Evolutionary conservation across 2,888 invertebrate species (phyloP).

Genomic region (Philaethria dido): DNA sequence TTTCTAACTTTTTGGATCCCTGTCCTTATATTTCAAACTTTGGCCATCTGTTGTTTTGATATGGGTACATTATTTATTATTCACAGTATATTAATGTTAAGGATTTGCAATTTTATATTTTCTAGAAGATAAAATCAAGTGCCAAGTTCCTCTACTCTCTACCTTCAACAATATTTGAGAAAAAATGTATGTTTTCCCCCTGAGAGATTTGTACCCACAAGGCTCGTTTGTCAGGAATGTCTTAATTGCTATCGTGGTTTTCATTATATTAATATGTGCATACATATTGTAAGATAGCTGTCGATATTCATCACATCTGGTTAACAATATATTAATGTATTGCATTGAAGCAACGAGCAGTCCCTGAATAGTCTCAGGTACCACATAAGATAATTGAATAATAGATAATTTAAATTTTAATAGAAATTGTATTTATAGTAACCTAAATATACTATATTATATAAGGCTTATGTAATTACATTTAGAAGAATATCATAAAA

Average conservation of each 20-base stretch:
- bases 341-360: background rate
- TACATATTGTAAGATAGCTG: no score
- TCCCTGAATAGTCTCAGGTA: background rate
- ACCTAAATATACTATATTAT: no score
- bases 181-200: background rate
- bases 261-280: background rate
- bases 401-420: no score
- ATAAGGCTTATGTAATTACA: no score
- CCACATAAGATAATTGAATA: no score
- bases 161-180: background rate
- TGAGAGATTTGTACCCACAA: background rate
- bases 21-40: slow-evolving; percentile 9
- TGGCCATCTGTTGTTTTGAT: background rate
- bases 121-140: no score
- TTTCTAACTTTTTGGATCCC: slow-evolving; percentile 5
- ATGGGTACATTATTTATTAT: background rate
- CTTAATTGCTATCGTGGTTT: no score
- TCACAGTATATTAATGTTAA: background rate
- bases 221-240: background rate
- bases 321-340: background rate
- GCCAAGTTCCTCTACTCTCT: background rate
- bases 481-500: no score
- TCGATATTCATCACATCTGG: no score
- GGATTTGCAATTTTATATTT: no score
- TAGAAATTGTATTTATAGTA: no score